phyloP scores from a whole-genome alignment of 2,797 vertebrate genomes.

The Coregonus suidteri region DNA sequence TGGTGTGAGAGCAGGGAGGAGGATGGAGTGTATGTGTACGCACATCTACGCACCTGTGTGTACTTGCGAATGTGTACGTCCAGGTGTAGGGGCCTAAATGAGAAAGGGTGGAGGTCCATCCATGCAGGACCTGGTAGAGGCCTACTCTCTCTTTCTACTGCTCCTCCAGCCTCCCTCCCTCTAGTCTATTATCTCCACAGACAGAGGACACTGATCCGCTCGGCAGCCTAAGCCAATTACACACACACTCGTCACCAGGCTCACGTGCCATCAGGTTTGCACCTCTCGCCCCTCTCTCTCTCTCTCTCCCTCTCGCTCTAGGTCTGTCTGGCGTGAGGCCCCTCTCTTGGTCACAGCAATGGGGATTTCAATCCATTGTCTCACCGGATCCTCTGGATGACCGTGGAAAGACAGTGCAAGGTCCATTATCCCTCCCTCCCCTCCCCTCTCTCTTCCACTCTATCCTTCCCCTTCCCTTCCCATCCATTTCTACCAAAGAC shows the following conservation, averaged over 20 bases:
- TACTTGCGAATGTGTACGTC: no score
- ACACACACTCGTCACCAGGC: neutral
- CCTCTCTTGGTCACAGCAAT: neutral
- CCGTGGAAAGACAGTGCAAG: neutral
- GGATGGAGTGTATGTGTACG: no score
- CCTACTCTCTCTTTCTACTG: no score
- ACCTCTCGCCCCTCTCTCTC: neutral
- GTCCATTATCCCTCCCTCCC: neutral
- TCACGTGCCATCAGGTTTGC: neutral
- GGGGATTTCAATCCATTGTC: neutral
- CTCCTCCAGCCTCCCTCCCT: neutral
- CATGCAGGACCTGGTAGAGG: no score
- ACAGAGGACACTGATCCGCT: neutral
- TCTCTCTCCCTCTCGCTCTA: neutral
- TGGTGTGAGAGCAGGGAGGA: no score
- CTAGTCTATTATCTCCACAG: neutral
- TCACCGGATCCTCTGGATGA: neutral
- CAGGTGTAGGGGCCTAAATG: no score
- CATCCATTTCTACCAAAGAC: neutral
- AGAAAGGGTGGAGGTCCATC: no score
- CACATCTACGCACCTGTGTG: no score
- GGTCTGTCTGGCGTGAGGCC: no score
- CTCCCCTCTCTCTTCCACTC: no score
- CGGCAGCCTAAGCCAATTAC: neutral
- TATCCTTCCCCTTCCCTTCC: neutral